Evolutionary conservation across 2,888 invertebrate genomes (phyloP).

Genomic region (Acrocyrtus sp.): DNA sequence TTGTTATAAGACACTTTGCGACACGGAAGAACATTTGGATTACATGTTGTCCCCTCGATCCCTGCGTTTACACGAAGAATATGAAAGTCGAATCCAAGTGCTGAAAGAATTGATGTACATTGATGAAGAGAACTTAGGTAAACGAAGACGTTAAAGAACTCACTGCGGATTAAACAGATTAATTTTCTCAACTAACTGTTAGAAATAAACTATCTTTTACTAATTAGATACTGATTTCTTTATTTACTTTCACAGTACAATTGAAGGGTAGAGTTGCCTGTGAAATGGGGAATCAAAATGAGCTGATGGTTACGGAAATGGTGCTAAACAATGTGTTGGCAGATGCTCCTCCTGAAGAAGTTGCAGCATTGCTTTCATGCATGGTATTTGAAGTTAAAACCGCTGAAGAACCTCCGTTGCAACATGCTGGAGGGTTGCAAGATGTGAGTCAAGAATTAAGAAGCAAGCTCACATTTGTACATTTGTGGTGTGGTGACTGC

Average conservation of each 20-base stretch:
- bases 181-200: no score
- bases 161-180: no score
- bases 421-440: slow-evolving; percentile 70
- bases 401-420: slow-evolving; percentile 72
- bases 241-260: slow-evolving; percentile 70
- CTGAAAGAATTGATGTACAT: slow-evolving; percentile 81
- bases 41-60: slow-evolving; percentile 85
- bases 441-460: slow-evolving; percentile 67
- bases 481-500: neutral
- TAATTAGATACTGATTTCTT: slow-evolving; percentile 3
- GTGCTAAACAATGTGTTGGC: slow-evolving; percentile 87
- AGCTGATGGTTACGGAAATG: slow-evolving; percentile 92
- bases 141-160: no score
- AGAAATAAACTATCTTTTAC: no score
- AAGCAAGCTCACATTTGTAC: no score
- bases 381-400: slow-evolving; percentile 91
- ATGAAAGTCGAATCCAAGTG: slow-evolving; percentile 81
- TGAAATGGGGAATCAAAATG: slow-evolving; percentile 85
- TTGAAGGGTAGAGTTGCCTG: slow-evolving; percentile 88
- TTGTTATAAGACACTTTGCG: slow-evolving; percentile 65
- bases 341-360: slow-evolving; percentile 87
- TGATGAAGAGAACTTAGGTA: slow-evolving; percentile 77
- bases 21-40: slow-evolving; percentile 78
- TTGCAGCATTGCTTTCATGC: slow-evolving; percentile 92
- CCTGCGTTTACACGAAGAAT: slow-evolving; percentile 88